Base-by-base conservation (phyloP, 1,140 invertebrate species). In the Drosophila bocqueti region DNA sequence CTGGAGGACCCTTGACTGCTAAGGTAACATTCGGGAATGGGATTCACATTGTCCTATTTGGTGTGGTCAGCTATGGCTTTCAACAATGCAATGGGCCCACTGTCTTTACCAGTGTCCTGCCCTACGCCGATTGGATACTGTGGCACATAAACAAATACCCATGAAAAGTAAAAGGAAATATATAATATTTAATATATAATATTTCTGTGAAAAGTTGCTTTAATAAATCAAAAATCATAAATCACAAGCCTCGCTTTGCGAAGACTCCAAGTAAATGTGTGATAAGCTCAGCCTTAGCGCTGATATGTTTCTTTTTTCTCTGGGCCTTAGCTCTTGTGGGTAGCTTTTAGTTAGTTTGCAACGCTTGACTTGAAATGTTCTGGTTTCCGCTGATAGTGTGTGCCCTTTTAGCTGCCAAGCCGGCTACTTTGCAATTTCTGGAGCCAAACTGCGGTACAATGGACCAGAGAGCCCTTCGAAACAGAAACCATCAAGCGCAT, bases 381-480 rank as follows among this genome's bases (percentile, higher is more conserved):
- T 66, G 47, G 38, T 4, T 52, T 43, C 15, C 50, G 18, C 11
- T 65, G 47, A 4, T 66, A 2, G 10, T 9, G 2, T 47, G 5
- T 8, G 1, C 36, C 2, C 7, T 26, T 13, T 9, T 46, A 7
- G n/a, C 10, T 13, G 11, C 18, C 13, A 15, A 5, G 15, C 29
- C 4, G 2, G 38, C 3, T 4, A 21, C 0, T 3, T 49, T 21
- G 2, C 10, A 26, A 7, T 69, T 69, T 52, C 21, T 69, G 26
- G 66, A 69, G 13, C 21, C 46, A 9, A 43, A 69, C 11, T 69
- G 66, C n/a, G 66, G 66, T 1, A 10, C 5, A 7, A 52, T 69
- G 31, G 15, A 40, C 2, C 16, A 7, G n/a, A 31, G 11, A 16
- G 66, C 46, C 6, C 16, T 21, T 0, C n/a, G 3, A 4, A 69